Evolutionary conservation across 2,888 invertebrate genomes (phyloP), one percentile per base, ranked within the genome.

Genomic region (Notocelia uddmanniana): DNA sequence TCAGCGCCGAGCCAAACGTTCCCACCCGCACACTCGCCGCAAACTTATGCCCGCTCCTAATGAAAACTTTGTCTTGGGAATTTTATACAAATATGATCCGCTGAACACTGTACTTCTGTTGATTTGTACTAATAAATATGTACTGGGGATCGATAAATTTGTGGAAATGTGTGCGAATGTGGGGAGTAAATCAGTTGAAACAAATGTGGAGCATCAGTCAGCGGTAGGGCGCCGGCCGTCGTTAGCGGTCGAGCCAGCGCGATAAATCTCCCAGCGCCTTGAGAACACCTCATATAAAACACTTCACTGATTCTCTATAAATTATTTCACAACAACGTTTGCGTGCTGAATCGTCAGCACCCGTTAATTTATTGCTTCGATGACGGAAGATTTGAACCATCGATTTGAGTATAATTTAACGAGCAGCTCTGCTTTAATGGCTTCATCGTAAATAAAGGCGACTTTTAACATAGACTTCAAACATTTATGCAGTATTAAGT

Each of bases 191-290:
- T 92, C 91, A 91, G 91, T 89, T 85, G 88, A 89, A 92, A 93
- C 92, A 92, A 93, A 93, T 93, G 92, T 87, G 82, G 79, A 80
- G 78, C 91, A 92, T 93, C 91, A 89, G 90, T 92, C 92, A 91
- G 86, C 78, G 84, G 83, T 75, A 74, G 78, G 80, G 80, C 81
- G 76, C 79, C 77, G 84, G 81, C 82, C 86, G 89, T 88, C 92
- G 92, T 92, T 92, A 92, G 93, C 83, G 92, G 92, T 92, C 83
- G 86, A 83, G 84, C 85, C 90, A 88, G 80, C 78, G 81, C 87
- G 75, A 92, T 92, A 91, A 92, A 92, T 92, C 91, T 91, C 82
- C 74, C 81, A 81, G 83, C 88, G 90, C 91, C 92, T 92, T 90
- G 89, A 90, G 88, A 89, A 88, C 88, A 83, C 81, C 79, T 74